Conservation (phyloP, 1,140 invertebrate species). For the Aphaenogaster ashmeadi region DNA sequence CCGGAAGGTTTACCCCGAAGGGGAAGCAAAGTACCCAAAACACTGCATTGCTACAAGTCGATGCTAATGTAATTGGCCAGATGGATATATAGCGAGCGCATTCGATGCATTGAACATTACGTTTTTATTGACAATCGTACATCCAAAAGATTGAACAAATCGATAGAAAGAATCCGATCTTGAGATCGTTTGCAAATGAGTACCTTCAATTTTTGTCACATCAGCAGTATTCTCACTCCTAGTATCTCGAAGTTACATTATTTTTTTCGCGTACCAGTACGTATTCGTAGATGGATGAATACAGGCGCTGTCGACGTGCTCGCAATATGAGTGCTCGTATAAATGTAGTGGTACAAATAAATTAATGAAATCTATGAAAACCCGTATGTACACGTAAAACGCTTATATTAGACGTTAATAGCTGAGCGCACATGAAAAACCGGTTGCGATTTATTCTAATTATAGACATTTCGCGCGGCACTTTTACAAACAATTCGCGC, state of each 20-base stretch:
- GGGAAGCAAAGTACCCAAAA: neutral
- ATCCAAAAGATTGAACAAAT: neutral
- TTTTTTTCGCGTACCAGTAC: neutral
- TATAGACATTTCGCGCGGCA: constrained; percentile 7
- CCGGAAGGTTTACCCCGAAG: neutral
- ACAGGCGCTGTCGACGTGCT: neutral
- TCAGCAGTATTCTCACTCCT: neutral
- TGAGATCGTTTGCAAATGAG: neutral
- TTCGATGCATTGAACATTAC: neutral
- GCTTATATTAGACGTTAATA: constrained; percentile 37
- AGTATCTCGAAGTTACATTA: neutral
- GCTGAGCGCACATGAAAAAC: neutral
- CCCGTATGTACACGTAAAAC: constrained; percentile 5
- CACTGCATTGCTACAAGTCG: neutral
- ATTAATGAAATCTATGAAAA: constrained; percentile 39
- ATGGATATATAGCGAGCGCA: neutral
- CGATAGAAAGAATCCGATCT: neutral
- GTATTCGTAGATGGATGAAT: neutral
- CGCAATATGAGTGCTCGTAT: neutral
- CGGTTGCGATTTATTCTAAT: constrained; percentile 52
- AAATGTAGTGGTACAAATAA: constrained; percentile 4
- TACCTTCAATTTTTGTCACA: neutral
- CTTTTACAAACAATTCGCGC: constrained; percentile 22
- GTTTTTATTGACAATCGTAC: neutral
- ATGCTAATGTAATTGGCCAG: neutral